A percentile compares a stretch with the other conserved stretches of the same genome.
These are phyloP conservation scores for Monodelphis domestica DNA, from an alignment of 2,797 vertebrate genomes.

Conservation along the genomic window DNA sequence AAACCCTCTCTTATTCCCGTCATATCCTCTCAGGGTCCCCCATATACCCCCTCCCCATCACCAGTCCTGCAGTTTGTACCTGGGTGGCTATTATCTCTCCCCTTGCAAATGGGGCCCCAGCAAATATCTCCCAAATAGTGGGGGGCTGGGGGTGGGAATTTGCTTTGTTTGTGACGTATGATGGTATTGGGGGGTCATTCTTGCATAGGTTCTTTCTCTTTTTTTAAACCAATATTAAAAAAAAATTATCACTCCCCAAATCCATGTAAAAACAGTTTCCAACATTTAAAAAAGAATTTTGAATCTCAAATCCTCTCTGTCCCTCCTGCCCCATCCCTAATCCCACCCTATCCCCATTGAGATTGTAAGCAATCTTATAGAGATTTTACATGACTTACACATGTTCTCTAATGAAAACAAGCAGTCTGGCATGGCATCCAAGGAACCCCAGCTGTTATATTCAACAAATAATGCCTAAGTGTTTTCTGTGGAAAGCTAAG, in stretches of 20 bases:
- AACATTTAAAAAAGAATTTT: too few species aligned
- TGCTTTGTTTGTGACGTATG: neutral
- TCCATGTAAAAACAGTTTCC: too few species aligned
- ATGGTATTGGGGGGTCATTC: neutral
- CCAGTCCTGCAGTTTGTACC: neutral
- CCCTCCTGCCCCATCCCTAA: too few species aligned
- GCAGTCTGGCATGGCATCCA: neutral
- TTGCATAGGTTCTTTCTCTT: too few species aligned
- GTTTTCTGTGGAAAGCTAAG: neutral
- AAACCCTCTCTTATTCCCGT: neutral
- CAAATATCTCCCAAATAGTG: neutral
- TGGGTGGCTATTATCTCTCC: neutral
- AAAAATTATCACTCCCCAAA: neutral
- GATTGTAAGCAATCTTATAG: too few species aligned
- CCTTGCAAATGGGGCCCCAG: neutral
- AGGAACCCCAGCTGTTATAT: neutral
- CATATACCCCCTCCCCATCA: neutral
- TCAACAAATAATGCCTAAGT: neutral
- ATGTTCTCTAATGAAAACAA: neutral
- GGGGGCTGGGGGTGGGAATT: neutral
- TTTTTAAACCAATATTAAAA: neutral
- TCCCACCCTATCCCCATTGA: too few species aligned
- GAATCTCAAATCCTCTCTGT: too few species aligned
- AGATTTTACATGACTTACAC: too few species aligned
- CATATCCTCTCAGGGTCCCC: neutral